These are phyloP conservation scores for Drosophila pseudotakahashii DNA, from an alignment of 2,888 invertebrate genomes.

Conservation along the genomic window DNA sequence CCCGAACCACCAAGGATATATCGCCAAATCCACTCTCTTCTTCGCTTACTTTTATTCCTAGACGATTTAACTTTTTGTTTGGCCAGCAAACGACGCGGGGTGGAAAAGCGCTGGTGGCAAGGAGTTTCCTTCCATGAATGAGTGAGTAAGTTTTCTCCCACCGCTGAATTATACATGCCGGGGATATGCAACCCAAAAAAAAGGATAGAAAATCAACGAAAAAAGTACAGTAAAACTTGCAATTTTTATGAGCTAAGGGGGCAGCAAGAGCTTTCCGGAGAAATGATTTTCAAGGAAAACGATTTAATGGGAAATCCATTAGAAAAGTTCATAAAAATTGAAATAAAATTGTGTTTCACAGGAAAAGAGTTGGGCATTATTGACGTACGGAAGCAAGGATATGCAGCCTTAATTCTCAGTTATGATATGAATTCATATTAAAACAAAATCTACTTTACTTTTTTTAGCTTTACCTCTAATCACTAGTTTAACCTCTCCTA, in stretches of 20 bases:
- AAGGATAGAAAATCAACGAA: background rate
- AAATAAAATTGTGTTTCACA: background rate
- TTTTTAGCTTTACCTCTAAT: background rate
- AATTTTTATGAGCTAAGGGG: constrained; percentile 7
- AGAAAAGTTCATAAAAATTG: constrained; percentile 1
- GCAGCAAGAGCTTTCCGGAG: background rate
- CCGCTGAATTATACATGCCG: constrained; percentile 25
- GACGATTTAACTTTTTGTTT: constrained; percentile 71
- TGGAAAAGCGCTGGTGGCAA: constrained; percentile 65
- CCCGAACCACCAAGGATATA: constrained; percentile 46
- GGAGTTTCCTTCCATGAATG: constrained; percentile 35
- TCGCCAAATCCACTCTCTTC: constrained; percentile 50
- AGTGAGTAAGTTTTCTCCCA: constrained; percentile 43
- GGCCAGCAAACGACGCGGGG: constrained; percentile 75
- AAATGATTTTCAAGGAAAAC: constrained; percentile 14
- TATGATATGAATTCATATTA: background rate
- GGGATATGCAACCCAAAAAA: constrained; percentile 19
- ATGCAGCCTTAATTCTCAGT: background rate
- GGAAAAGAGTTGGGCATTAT: background rate
- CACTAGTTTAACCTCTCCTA: background rate
- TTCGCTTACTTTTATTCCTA: constrained; percentile 32
- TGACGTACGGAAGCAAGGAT: no score
- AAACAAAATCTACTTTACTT: no score
- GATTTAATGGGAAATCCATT: constrained; percentile 11
- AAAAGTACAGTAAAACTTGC: constrained; percentile 69